Percentiles rank a stretch among this genome's conserved stretches.
Evolutionary conservation across 2,113 vertebrate species (phyloP).

Genomic region (Spea bombifrons): DNA sequence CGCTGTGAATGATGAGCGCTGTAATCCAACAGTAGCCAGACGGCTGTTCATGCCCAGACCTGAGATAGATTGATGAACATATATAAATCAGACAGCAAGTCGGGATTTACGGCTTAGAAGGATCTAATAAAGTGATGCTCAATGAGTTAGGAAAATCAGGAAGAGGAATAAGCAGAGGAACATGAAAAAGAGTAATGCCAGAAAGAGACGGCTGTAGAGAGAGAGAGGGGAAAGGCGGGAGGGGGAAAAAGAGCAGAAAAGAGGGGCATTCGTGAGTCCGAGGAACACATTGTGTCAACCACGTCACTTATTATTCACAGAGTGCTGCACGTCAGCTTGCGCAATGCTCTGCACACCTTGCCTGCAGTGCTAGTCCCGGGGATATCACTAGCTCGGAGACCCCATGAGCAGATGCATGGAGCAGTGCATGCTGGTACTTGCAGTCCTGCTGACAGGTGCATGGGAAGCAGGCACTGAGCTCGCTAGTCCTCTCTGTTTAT

Average conservation of each 20-base stretch:
- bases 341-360: slow-evolving; percentile 24
- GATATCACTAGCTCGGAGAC: not conserved
- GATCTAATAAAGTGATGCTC: too few species aligned
- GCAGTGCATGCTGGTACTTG: slow-evolving; percentile 40
- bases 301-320: slow-evolving; percentile 5
- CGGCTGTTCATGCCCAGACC: not conserved
- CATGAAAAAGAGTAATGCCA: not conserved
- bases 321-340: slow-evolving; percentile 11
- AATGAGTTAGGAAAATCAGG: too few species aligned
- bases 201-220: not conserved
- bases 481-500: slow-evolving; percentile 29
- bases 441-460: not conserved
- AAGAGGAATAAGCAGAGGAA: not conserved
- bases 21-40: not conserved
- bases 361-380: slow-evolving; percentile 15
- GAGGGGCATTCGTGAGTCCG: not conserved
- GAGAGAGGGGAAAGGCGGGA: not conserved
- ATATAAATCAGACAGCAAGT: too few species aligned
- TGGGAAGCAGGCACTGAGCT: not conserved
- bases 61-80: too few species aligned
- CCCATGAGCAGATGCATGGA: slow-evolving; percentile 24
- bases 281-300: slow-evolving; percentile 25
- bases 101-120: too few species aligned
- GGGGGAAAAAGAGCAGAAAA: not conserved
- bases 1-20: not conserved